A percentile compares a stretch with the other conserved stretches of the same genome.
These are phyloP conservation scores for Drosophila suzukii DNA, from an alignment of 1,140 invertebrate genomes.

Conservation along the genomic window DNA sequence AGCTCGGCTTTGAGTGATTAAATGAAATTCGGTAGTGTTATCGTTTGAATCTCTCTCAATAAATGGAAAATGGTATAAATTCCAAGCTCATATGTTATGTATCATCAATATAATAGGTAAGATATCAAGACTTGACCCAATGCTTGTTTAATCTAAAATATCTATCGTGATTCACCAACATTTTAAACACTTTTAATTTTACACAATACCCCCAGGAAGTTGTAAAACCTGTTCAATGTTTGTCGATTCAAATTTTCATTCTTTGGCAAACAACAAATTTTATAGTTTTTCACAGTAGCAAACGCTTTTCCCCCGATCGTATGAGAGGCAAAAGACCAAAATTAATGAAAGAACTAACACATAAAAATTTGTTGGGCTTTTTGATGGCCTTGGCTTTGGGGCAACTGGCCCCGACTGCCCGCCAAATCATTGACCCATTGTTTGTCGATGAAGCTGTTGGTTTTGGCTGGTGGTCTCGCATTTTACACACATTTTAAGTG, in stretches of 20 bases:
- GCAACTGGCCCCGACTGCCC: conserved; percentile 5
- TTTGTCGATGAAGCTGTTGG: conserved; percentile 64
- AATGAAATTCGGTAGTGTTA: no score
- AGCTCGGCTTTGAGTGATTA: no score
- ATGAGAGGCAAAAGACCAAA: conserved; percentile 27
- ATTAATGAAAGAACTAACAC: conserved; percentile 74
- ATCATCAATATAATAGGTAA: no score
- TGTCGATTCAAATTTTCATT: conserved; percentile 27
- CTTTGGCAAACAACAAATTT: conserved; percentile 16
- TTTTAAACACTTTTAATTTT: conserved; percentile 13
- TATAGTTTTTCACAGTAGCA: conserved; percentile 23
- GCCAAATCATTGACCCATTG: conserved; percentile 68
- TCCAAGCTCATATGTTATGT: no score
- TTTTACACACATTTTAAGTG: conserved; percentile 80
- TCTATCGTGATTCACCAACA: neutral
- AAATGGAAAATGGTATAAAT: no score
- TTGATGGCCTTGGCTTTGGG: conserved; percentile 19
- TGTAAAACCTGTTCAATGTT: conserved; percentile 18
- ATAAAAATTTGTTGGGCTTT: conserved; percentile 69
- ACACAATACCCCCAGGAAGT: neutral
- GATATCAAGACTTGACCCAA: no score
- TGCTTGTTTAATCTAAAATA: neutral
- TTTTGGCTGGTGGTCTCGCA: conserved; percentile 60
- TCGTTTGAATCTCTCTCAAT: no score
- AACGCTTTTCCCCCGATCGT: conserved; percentile 14